Evolutionary conservation across 1,140 invertebrate species (phyloP), one percentile per base, ranked within the genome.

Genomic region (Pogonognathellus flavescens): DNA sequence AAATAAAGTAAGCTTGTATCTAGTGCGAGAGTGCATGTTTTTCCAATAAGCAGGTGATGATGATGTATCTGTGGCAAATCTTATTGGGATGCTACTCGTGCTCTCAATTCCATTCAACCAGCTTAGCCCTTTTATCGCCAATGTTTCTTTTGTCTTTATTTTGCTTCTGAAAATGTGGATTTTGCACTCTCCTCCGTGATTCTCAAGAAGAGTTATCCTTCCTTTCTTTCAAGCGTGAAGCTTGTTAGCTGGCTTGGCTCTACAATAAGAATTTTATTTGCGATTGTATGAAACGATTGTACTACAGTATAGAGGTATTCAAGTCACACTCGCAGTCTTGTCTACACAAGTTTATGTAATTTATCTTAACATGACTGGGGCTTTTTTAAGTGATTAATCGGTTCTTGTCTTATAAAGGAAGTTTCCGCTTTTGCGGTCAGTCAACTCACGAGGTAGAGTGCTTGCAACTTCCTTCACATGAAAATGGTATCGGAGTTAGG

Each of bases 401-500:
- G 20, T 31, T 66, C 11, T 25, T 2, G 20, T 13, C 20, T 66
- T 25, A 25, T 25, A 25, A 14, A 66, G 25, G 25, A 66, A 66
- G 25, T 9, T 66, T 25, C 62, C 62, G 7, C 62, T 66, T 66
- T 66, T 31, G 10, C 62, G 62, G 62, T 66, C 62, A 66, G 25
- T 66, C 62, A 66, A 20, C 62, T n/a, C n/a, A n/a, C n/a, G n/a
- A n/a, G n/a, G n/a, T n/a, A n/a, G n/a, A n/a, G n/a, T n/a, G n/a
- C n/a, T 25, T 31, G 18, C 10, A 66, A 66, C 10, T 66, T n/a
- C n/a, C n/a, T n/a, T n/a, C n/a, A n/a, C n/a, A n/a, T n/a, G n/a
- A n/a, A n/a, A n/a, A n/a, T n/a, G n/a, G n/a, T n/a, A n/a, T n/a
- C n/a, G n/a, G n/a, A n/a, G n/a, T n/a, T n/a, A n/a, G n/a, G n/a